Percentiles rank a stretch among this genome's conserved stretches.
Evolutionary conservation across 2,797 vertebrate species (phyloP).

Genomic region (Coregonus sp.): DNA sequence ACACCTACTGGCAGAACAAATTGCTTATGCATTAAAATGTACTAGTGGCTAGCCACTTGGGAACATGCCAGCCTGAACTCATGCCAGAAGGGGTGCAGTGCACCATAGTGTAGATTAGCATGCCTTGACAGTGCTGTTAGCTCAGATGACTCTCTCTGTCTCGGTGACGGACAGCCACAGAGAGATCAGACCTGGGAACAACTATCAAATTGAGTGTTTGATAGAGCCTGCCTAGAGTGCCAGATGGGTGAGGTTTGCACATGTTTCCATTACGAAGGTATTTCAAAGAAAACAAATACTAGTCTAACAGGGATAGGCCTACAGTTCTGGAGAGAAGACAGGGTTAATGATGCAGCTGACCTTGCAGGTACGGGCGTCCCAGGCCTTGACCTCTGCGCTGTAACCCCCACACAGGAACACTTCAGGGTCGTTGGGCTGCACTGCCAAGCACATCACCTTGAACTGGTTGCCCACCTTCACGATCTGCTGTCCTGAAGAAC

Average conservation of each 20-base stretch:
- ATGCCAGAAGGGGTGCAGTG: neutral
- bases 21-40: slow-evolving; percentile 42
- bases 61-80: neutral
- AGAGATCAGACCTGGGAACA: too few species aligned
- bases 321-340: neutral
- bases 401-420: slow-evolving; percentile 91
- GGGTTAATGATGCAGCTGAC: slow-evolving; percentile 65
- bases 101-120: too few species aligned
- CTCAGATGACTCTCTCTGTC: too few species aligned
- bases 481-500: slow-evolving; percentile 79
- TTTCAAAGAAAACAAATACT: too few species aligned
- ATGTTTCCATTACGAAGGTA: too few species aligned
- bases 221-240: too few species aligned
- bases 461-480: slow-evolving; percentile 82
- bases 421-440: slow-evolving; percentile 81
- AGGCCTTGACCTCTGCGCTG: slow-evolving; percentile 88
- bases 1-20: slow-evolving; percentile 44
- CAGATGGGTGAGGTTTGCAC: too few species aligned
- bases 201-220: too few species aligned
- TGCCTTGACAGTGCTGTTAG: too few species aligned
- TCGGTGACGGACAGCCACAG: too few species aligned
- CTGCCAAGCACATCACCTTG: slow-evolving; percentile 81
- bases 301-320: neutral
- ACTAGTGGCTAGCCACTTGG: slow-evolving; percentile 25
- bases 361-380: slow-evolving; percentile 89